Base-by-base conservation (phyloP, 2,113 vertebrate genomes). In the Cyprinodon variegatus region DNA sequence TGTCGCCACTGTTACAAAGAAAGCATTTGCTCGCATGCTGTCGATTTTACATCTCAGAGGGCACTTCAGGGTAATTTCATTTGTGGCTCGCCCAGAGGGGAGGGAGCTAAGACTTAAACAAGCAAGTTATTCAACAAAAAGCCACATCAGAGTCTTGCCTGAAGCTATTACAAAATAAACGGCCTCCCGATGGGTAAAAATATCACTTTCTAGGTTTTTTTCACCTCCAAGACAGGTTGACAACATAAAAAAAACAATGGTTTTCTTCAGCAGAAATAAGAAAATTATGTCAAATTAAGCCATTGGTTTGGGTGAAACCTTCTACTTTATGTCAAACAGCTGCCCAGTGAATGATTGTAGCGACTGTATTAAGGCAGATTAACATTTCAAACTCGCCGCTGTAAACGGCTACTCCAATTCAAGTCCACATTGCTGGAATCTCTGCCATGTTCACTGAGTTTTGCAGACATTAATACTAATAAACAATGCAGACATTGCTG, bases 401-500 rank as follows among this genome's bases (percentile, higher is more conserved):
- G 68, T 64, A 60, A 63, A 68, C 70, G 81, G 70, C 77, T 82
- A 48, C 62, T 87, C 73, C 82, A 85, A 77, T 70, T 72, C 65
- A 81, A 77, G 83, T 60, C 75, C 72, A 77, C 91, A 93, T 87
- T 91, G 91, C 92, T 90, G 92, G 87, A 81, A 78, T 90, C 86
- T 80, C 89, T 88, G 70, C 84, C 91, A 92, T 22, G 76, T 71
- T 88, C 87, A 89, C 90, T 73, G n/a, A 90, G 91, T 91, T 87
- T 83, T 90, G 79, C 61, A 77, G 86, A 77, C 90, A 93, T 93
- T 92, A 94, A 93, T 93, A 93, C 94, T 92, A 91, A 94, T 93
- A 88, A 78, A 75, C 84, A 84, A 90, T 72, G 83, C 90, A 88
- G 85, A 80, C 76, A 92, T 65, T 92, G 89, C 92, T 93, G 91